Evolutionary conservation across 1,140 invertebrate genomes (phyloP).

Genomic region (Zaprionus nigranus): DNA sequence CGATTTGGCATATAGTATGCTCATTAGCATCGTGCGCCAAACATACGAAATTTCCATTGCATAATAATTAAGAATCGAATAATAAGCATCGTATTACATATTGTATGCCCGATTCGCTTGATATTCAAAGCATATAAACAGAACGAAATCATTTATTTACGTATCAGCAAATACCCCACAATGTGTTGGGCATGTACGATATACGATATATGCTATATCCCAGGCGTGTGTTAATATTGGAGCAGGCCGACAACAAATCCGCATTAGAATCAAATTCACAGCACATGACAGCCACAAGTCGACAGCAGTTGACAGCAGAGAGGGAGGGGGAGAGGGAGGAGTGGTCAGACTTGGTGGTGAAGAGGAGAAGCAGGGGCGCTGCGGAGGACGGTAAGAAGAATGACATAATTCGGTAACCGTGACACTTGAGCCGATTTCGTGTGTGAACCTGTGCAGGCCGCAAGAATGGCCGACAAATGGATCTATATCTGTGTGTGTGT

Average conservation of each 20-base stretch:
- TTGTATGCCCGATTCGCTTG: neutral
- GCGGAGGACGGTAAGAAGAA: slow-evolving; percentile 33
- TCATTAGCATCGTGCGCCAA: neutral
- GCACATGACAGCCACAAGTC: slow-evolving; percentile 54
- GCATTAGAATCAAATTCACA: slow-evolving; percentile 60
- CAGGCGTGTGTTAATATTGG: slow-evolving; percentile 21
- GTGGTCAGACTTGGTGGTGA: neutral
- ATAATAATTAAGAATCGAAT: neutral
- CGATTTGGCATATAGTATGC: neutral
- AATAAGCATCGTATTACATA: slow-evolving; percentile 3
- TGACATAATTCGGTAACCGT: slow-evolving; percentile 73
- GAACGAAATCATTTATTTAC: neutral
- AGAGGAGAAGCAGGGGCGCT: slow-evolving; percentile 1
- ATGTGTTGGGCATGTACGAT: neutral
- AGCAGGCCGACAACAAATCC: slow-evolving; percentile 42
- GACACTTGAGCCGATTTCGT: slow-evolving; percentile 69
- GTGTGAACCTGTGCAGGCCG: slow-evolving; percentile 49
- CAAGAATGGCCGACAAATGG: slow-evolving; percentile 32
- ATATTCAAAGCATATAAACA: neutral
- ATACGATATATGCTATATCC: slow-evolving; percentile 8
- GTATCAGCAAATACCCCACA: slow-evolving; percentile 14
- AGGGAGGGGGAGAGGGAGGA: slow-evolving; percentile 11
- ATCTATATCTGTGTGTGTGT: neutral
- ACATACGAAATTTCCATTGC: neutral
- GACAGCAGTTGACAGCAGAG: slow-evolving; percentile 24